phyloP scores from a whole-genome alignment of 1,140 invertebrate genomes.

The Anoplophora glabripennis region DNA sequence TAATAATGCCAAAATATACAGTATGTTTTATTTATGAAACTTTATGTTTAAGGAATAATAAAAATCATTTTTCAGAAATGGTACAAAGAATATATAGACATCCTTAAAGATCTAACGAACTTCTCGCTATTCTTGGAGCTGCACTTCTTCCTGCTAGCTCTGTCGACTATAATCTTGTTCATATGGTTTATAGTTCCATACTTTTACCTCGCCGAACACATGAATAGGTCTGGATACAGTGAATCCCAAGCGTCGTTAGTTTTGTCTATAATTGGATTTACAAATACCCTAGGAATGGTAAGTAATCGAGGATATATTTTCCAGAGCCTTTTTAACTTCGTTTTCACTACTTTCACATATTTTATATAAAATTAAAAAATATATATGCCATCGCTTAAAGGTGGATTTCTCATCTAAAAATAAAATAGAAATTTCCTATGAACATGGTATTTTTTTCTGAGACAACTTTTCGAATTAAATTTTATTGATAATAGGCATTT shows the following conservation, averaged over 20 bases:
- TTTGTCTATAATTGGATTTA: conserved; percentile 78
- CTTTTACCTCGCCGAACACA: conserved; percentile 78
- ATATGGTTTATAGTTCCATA: conserved; percentile 89
- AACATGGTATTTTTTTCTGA: no score
- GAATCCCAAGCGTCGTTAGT: conserved; percentile 72
- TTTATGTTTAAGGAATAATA: no score
- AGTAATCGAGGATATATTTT: conserved; percentile 33
- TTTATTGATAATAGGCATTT: no score
- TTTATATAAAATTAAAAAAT: no score
- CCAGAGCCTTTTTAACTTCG: no score
- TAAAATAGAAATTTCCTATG: no score
- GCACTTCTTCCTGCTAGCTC: conserved; percentile 75
- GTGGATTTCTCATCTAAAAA: no score
- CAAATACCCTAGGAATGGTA: conserved; percentile 86
- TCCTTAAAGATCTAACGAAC: conserved; percentile 70
- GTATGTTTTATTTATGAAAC: no score
- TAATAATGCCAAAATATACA: no score
- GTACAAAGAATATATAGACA: conserved; percentile 67
- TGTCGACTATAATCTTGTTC: conserved; percentile 82
- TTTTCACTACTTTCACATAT: no score
- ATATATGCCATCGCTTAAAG: no score
- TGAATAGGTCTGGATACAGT: conserved; percentile 59
- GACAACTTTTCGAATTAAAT: no score
- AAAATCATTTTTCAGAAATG: conserved; percentile 73
- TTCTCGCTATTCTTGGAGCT: conserved; percentile 74